These are phyloP conservation scores for Aphrophora alni DNA, from an alignment of 2,888 invertebrate genomes.

Conservation along the genomic window DNA sequence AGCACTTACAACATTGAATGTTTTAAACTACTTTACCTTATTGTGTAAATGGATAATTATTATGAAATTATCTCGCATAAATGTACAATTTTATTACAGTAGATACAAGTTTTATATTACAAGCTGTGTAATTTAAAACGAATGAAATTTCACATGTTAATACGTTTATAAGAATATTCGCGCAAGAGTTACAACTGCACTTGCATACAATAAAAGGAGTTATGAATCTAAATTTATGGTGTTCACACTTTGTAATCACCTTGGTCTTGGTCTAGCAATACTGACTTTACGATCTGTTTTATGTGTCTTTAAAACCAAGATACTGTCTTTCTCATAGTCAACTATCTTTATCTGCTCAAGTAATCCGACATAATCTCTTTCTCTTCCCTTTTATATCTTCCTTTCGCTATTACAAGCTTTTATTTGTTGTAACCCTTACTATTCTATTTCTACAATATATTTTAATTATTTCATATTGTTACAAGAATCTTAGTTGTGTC, in stretches of 20 bases:
- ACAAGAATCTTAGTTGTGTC: too few relatives aligned
- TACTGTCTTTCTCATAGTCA: background rate
- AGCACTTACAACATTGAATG: too few relatives aligned
- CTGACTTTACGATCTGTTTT: background rate
- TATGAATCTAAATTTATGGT: background rate
- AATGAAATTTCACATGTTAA: background rate
- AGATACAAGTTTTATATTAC: too few relatives aligned
- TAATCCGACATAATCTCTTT: slow-evolving; percentile 2
- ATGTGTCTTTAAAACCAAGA: background rate
- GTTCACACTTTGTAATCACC: background rate
- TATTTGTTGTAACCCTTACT: background rate
- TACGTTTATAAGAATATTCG: background rate
- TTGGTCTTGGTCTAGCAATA: background rate
- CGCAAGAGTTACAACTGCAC: background rate
- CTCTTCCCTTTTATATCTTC: background rate
- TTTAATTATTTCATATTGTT: background rate
- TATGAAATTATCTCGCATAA: too few relatives aligned
- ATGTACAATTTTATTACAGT: too few relatives aligned
- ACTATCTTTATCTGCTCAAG: background rate
- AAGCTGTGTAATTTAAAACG: background rate
- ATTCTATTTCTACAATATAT: background rate
- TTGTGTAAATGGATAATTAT: too few relatives aligned
- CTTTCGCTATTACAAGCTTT: background rate
- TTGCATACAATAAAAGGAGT: background rate
- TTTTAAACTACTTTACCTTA: too few relatives aligned